A percentile compares a stretch with the other conserved stretches of the same genome.
Evolutionary conservation across 2,797 vertebrate species (phyloP).

Genomic region (Syndactyla subalaris): DNA sequence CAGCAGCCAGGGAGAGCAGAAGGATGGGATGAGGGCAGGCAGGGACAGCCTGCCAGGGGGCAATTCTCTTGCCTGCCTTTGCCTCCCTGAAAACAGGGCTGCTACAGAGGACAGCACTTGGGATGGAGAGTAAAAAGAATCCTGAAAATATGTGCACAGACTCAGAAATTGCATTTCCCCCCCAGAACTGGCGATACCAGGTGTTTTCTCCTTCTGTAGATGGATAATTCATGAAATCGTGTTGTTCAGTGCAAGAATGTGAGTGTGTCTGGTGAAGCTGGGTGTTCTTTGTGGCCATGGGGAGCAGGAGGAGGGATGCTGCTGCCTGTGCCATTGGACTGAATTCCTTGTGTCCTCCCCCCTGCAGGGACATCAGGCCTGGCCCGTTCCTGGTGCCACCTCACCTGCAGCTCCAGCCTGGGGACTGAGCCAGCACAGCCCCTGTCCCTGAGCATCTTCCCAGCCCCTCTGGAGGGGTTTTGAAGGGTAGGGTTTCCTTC

Average conservation of each 20-base stretch:
- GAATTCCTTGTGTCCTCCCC: neutral
- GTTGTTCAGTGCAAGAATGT: neutral
- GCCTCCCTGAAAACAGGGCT: neutral
- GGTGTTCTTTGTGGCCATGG: rapidly evolving
- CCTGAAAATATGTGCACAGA: neutral
- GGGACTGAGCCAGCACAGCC: neutral
- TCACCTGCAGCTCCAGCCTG: neutral
- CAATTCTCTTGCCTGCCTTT: neutral
- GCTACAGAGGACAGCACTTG: neutral
- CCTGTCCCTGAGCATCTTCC: neutral
- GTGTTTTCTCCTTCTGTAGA: neutral
- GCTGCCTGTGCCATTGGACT: neutral
- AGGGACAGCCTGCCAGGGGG: neutral
- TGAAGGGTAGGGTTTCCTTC: neutral
- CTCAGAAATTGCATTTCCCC: rapidly evolving
- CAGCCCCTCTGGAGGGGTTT: neutral
- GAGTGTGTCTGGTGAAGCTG: neutral
- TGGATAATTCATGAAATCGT: neutral
- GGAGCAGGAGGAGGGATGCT: neutral
- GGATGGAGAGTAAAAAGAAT: rapidly evolving
- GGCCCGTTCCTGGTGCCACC: neutral
- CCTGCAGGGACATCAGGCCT: neutral
- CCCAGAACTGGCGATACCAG: rapidly evolving
- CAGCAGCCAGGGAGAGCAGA: neutral
- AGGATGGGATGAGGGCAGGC: neutral